A percentile compares a stretch with the other conserved stretches of the same genome.
Conservation (phyloP, 2,797 vertebrate genomes). For the Neoniphon sammara region DNA sequence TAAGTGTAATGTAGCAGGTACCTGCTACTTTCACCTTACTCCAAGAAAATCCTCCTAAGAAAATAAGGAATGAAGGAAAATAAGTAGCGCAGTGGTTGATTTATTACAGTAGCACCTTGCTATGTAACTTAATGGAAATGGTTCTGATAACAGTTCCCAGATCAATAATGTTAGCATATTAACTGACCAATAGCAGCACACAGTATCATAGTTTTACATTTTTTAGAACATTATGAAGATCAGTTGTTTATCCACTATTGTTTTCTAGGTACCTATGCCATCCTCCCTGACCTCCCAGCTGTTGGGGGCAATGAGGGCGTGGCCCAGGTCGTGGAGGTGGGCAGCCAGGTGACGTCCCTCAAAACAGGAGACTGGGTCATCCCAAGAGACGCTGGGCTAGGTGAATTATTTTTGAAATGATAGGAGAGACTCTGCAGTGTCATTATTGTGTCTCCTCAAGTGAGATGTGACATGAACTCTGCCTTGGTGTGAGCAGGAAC, state of each 20-base stretch:
- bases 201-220: no score
- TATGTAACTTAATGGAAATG: no score
- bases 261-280: constrained; percentile 88
- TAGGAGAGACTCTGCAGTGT: neutral
- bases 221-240: neutral
- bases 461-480: neutral
- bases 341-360: constrained; percentile 81
- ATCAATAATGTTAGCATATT: no score
- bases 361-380: constrained; percentile 92
- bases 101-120: no score
- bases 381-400: constrained; percentile 85
- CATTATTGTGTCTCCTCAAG: neutral
- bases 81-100: no score
- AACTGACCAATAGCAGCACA: no score
- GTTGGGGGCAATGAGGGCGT: constrained; percentile 95
- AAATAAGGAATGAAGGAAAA: no score
- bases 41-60: no score
- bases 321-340: constrained; percentile 88
- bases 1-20: no score
- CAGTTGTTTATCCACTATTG: neutral
- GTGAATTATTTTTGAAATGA: constrained; percentile 75
- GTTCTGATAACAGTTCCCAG: no score
- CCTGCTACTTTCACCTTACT: no score
- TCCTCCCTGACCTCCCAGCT: constrained; percentile 88
- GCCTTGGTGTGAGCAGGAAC: constrained; percentile 83